Conservation (phyloP, 30 jellyfish, hydroid and myxozoan genomes). For the Chironex yamaguchii region DNA sequence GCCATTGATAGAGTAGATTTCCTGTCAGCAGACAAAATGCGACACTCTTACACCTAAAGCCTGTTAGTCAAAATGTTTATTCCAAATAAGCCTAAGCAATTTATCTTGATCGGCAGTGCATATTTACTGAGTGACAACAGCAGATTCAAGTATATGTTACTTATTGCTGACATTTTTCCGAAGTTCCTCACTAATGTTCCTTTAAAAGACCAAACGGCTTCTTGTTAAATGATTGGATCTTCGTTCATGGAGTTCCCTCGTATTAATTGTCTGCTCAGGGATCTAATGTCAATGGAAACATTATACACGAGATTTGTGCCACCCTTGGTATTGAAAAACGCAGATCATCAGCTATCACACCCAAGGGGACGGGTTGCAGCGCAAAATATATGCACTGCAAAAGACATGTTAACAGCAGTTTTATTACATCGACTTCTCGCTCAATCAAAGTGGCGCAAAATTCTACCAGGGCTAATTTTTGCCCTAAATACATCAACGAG, state of each 20-base stretch:
- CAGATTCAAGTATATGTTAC: not conserved
- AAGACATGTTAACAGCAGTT: constrained; percentile 72
- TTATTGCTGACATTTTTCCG: not conserved
- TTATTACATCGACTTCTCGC: constrained; percentile 67
- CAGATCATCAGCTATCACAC: constrained; percentile 58
- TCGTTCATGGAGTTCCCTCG: constrained; percentile 67
- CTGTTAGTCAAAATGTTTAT: too few relatives aligned
- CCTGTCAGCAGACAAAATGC: too few relatives aligned
- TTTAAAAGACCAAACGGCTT: not conserved
- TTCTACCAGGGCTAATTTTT: constrained; percentile 54
- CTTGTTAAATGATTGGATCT: constrained; percentile 56
- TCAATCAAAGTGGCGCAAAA: constrained; percentile 60
- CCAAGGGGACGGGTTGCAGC: constrained; percentile 50
- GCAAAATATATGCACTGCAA: constrained; percentile 8
- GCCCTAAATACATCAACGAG: constrained; percentile 55
- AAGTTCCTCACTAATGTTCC: not conserved
- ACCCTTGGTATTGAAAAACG: constrained; percentile 46
- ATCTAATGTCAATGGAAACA: constrained; percentile 51
- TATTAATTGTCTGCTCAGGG: constrained; percentile 57
- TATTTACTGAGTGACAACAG: not conserved
- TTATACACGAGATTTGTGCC: constrained; percentile 58
- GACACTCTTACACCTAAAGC: too few relatives aligned
- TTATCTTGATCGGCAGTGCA: not conserved
- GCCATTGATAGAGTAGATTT: too few relatives aligned
- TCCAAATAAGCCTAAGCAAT: not conserved